Evolutionary conservation across 2,113 vertebrate genomes (phyloP), one percentile per base, ranked within the genome.

Genomic region (Hassar affinis): DNA sequence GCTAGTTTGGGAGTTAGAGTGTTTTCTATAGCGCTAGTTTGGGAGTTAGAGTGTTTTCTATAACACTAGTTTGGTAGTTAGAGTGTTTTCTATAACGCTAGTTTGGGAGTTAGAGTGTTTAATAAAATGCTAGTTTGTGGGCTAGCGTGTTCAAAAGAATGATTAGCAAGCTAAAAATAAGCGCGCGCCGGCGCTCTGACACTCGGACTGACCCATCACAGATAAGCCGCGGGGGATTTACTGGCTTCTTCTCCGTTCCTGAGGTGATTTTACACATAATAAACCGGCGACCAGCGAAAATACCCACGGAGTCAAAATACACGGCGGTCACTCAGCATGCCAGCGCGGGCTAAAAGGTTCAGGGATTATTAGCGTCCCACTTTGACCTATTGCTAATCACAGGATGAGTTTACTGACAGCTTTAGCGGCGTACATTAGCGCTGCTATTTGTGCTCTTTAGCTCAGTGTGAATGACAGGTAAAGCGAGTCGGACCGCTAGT

Each of bases 381-480:
- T 57, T 59, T 59, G 33, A 78, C 76, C 76, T 11, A 22, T 10
- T 27, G 77, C 56, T 61, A 79, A 61, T 79, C 35, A 18, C 57
- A 27, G 77, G 38, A 56, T 62, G 54, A 45, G 42, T 80, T 80
- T 49, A 66, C 42, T 49, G 51, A 78, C 51, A 57, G 76, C 76
- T 78, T 59, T 59, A 59, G 76, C 22, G 22, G 35, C 51, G 42
- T 84, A 80, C 69, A 77, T 75, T 78, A 76, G 47, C 56, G 25
- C 49, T 68, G 64, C 14, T 54, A 51, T 76, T 92, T 59, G 54
- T 78, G 88, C 4, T 52, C 88, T 91, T 91, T 90, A 92, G 90
- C 91, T 92, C 89, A 68, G 33, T 92, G 91, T 91, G 85, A 89
- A 91, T 92, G 93, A 90, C 90, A 91, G 90, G 56, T 84, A 80